A percentile compares a stretch with the other conserved stretches of the same genome.
Evolutionary conservation across 2,113 vertebrate species (phyloP).

Genomic region (Lichenostomus cassidix): DNA sequence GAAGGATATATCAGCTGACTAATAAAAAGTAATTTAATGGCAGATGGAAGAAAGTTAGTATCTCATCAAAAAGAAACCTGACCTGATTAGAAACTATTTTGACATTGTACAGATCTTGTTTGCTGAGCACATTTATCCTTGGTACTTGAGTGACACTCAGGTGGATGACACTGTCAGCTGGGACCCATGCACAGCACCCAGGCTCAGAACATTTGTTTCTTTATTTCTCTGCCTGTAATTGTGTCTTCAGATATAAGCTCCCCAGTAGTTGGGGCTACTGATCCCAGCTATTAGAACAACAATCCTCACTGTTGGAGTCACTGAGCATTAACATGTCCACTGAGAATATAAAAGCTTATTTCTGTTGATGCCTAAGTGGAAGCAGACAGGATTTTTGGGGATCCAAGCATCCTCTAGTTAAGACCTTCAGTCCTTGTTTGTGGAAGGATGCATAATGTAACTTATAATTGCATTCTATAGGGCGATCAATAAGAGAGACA

Average conservation of each 20-base stretch:
- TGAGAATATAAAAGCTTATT: neutral
- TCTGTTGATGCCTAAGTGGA: neutral
- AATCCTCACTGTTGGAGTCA: neutral
- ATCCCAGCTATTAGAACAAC: neutral
- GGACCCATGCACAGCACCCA: neutral
- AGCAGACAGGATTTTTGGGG: neutral
- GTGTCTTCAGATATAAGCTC: neutral
- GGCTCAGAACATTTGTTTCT: neutral
- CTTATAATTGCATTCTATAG: neutral
- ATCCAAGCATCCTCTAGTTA: neutral
- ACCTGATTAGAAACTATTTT: neutral
- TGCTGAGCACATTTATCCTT: neutral
- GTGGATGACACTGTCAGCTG: neutral
- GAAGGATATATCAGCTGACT: neutral
- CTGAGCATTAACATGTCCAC: neutral
- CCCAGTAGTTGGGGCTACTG: neutral
- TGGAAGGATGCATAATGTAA: neutral
- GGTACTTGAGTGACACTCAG: neutral
- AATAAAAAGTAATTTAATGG: neutral
- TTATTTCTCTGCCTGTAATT: neutral
- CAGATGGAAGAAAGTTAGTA: neutral
- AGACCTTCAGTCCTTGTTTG: neutral
- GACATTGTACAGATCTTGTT: neutral
- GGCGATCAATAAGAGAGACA: neutral
- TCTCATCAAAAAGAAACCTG: neutral